phyloP scores from a whole-genome alignment of 2,888 invertebrate genomes.

The Ectemnius lituratus region DNA sequence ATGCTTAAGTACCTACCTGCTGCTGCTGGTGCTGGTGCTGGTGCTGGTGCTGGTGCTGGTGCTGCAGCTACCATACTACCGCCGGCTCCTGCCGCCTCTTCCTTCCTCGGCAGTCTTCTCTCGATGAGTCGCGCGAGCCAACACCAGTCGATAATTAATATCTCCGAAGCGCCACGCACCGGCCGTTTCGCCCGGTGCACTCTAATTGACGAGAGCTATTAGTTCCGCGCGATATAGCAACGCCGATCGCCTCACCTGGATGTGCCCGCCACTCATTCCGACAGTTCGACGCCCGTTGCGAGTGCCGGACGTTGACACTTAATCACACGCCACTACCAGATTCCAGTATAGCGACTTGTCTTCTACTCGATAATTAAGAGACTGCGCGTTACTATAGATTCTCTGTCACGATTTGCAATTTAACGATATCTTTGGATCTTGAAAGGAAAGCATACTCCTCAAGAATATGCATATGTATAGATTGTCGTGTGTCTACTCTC shows the following conservation, averaged over 20 bases:
- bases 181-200: slow-evolving; percentile 69
- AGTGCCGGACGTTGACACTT: slow-evolving; percentile 19
- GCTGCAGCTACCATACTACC: too few relatives aligned
- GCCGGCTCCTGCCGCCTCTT: slow-evolving; percentile 17
- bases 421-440: too few relatives aligned
- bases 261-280: neutral
- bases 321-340: too few relatives aligned
- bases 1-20: slow-evolving; percentile 40
- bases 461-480: too few relatives aligned
- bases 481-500: too few relatives aligned
- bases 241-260: slow-evolving; percentile 46
- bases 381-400: too few relatives aligned
- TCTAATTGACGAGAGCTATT: slow-evolving; percentile 75
- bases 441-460: too few relatives aligned
- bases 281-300: slow-evolving; percentile 16
- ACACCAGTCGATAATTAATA: slow-evolving; percentile 75
- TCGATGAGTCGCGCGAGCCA: slow-evolving; percentile 47
- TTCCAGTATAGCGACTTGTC: too few relatives aligned
- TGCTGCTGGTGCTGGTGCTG: slow-evolving; percentile 19
- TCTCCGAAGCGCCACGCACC: slow-evolving; percentile 47
- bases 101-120: slow-evolving; percentile 3
- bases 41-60: too few relatives aligned
- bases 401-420: too few relatives aligned
- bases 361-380: too few relatives aligned
- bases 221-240: slow-evolving; percentile 73